Conservation (phyloP, 92 coral and sea anemone species). For the Bergia puertoricense region DNA sequence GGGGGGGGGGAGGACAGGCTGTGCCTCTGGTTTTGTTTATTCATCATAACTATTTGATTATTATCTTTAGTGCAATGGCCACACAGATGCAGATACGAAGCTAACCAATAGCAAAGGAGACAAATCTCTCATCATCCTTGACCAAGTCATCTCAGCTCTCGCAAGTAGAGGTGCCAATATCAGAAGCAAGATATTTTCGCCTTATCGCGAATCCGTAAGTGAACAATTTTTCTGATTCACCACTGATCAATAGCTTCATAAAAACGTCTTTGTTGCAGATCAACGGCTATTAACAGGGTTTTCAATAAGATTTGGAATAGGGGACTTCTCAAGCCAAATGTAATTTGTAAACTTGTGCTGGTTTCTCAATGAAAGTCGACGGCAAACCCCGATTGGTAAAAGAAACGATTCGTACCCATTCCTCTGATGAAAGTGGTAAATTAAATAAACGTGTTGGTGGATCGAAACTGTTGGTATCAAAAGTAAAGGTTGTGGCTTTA, state of each 20-base stretch:
- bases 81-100: conserved; percentile 8
- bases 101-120: conserved; percentile 49
- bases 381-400: background rate
- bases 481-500: too few relatives aligned
- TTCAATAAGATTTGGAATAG: too few relatives aligned
- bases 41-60: background rate
- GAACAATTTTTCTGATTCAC: background rate
- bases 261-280: background rate
- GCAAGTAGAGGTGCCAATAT: conserved; percentile 71
- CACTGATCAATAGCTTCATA: background rate
- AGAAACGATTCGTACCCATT: too few relatives aligned
- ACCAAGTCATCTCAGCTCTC: conserved; percentile 89
- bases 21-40: background rate
- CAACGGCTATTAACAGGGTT: background rate
- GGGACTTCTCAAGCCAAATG: too few relatives aligned
- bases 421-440: too few relatives aligned
- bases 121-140: conserved; percentile 81
- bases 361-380: too few relatives aligned
- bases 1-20: too few relatives aligned
- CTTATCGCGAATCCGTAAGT: conserved; percentile 92
- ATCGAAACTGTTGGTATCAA: too few relatives aligned
- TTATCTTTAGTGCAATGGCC: conserved; percentile 38
- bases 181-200: conserved; percentile 50
- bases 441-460: too few relatives aligned
- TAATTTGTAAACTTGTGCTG: too few relatives aligned